These are phyloP conservation scores for Chrysotoxum bicinctum DNA, from an alignment of 2,888 invertebrate species.

Conservation along the genomic window DNA sequence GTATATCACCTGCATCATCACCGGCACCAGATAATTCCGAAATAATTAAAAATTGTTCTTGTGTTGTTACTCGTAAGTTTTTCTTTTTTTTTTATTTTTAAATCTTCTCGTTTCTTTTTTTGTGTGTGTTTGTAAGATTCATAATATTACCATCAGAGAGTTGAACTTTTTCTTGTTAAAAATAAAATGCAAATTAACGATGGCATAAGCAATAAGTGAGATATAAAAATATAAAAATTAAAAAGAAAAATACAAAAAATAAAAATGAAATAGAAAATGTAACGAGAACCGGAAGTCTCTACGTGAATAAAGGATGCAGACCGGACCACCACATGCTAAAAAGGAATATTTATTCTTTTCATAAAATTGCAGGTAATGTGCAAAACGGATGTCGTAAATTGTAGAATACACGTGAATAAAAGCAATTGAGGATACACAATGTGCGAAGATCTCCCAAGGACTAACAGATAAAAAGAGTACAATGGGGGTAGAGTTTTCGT, in stretches of 20 bases:
- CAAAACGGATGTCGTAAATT: conserved; percentile 55
- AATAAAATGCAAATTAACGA: conserved; percentile 44
- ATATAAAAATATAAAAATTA: conserved; percentile 7
- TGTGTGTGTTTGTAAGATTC: not conserved
- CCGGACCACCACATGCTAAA: conserved; percentile 1
- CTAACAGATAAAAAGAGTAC: not conserved
- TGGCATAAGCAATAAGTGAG: conserved; percentile 37
- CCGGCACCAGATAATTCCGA: conserved; percentile 57
- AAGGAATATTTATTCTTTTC: conserved; percentile 57
- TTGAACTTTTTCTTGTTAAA: conserved; percentile 12
- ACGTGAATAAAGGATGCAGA: conserved; percentile 12
- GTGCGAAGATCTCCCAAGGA: conserved; percentile 25
- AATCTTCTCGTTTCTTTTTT: not conserved
- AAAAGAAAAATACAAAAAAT: not conserved
- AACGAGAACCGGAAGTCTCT: not conserved
- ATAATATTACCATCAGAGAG: not conserved
- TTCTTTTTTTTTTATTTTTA: conserved; percentile 14
- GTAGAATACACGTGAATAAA: conserved; percentile 34
- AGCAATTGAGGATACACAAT: conserved; percentile 30
- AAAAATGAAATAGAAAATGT: conserved; percentile 6
- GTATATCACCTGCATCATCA: conserved; percentile 26
- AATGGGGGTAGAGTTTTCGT: conserved; percentile 1
- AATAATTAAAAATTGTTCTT: conserved; percentile 65
- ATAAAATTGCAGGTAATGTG: conserved; percentile 55
- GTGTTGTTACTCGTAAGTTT: conserved; percentile 28